Evolutionary conservation across 2,888 invertebrate genomes (phyloP), one percentile per base, ranked within the genome.

Genomic region (Dimorphilus gyrociliatus): DNA sequence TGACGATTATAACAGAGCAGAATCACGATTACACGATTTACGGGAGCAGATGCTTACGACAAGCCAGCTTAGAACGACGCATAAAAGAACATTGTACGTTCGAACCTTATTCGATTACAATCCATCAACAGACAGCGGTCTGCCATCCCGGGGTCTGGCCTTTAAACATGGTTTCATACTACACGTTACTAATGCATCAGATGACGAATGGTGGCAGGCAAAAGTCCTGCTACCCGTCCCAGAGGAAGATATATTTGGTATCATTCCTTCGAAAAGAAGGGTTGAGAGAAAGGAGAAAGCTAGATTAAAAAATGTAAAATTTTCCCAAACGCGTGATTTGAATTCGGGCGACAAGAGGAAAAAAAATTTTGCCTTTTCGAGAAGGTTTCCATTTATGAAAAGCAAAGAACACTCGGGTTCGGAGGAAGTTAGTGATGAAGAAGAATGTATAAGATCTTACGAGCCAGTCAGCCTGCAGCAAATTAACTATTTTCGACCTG

Each of bases 311-410:
- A 82, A 85, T 48, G 90, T 90, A 55, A 88, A 88, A 67, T 90
- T 88, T 70, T n/a, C n/a, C n/a, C n/a, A n/a, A n/a, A n/a, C n/a
- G n/a, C n/a, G n/a, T n/a, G n/a, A 38, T 32, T 37, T 45, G 27
- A 39, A 47, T 26, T 47, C 54, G 25, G 51, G 47, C 33, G 56
- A 60, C 32, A 48, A 53, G 40, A 55, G 53, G 72, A 90, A 92
- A 75, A 90, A 92, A 68, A 92, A 94, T 57, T 80, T 94, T 55
- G 88, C 90, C 35, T 94, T 97, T 69, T 90, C 90, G 58, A 74
- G 92, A 64, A 85, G 82, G 66, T 92, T 97, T 68, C 94, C 94
- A 23, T 97, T 97, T 68, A 92, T 94, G 81, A 97, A 97, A 73
- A 90, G 90, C 69, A 85, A 90, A 70, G 94, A 97, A 64, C 86